These are phyloP conservation scores for Lumbricus terrestris DNA, from an alignment of 2,888 invertebrate species.

Conservation along the genomic window DNA sequence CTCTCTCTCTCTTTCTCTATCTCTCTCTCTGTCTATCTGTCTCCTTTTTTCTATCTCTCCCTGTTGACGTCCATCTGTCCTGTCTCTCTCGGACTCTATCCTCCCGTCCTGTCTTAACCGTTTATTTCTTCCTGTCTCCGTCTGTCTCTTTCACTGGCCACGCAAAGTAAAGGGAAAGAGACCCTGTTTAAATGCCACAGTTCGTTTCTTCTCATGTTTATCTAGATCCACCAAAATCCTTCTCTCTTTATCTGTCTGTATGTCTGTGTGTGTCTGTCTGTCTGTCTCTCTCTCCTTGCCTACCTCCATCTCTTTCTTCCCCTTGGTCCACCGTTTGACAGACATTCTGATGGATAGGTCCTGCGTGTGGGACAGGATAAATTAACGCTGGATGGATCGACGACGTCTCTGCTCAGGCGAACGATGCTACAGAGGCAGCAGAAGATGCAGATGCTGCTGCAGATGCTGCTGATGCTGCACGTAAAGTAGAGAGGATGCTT, in stretches of 20 bases:
- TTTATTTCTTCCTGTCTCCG: not conserved
- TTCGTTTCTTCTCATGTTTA: not conserved
- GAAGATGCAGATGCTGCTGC: not conserved
- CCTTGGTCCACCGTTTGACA: not conserved
- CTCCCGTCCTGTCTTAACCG: too few relatives aligned
- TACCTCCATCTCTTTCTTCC: not conserved
- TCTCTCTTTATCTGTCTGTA: slow-evolving; percentile 4
- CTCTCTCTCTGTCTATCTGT: too few relatives aligned
- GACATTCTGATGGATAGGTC: not conserved
- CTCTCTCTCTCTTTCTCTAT: too few relatives aligned
- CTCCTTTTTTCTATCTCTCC: too few relatives aligned
- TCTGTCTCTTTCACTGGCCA: too few relatives aligned
- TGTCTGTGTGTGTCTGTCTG: not conserved
- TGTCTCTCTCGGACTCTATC: not conserved
- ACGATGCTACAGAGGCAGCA: too few relatives aligned
- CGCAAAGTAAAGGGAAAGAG: too few relatives aligned
- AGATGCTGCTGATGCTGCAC: not conserved
- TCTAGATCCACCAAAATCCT: not conserved
- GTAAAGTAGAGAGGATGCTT: not conserved
- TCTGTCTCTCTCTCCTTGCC: not conserved
- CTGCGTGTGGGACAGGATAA: slow-evolving; percentile 3
- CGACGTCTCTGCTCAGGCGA: not conserved
- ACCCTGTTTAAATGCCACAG: not conserved
- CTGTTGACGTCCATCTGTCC: not conserved
- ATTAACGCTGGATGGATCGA: not conserved